Evolutionary conservation across 2,797 vertebrate genomes (phyloP).

Genomic region (Chanos chanos): DNA sequence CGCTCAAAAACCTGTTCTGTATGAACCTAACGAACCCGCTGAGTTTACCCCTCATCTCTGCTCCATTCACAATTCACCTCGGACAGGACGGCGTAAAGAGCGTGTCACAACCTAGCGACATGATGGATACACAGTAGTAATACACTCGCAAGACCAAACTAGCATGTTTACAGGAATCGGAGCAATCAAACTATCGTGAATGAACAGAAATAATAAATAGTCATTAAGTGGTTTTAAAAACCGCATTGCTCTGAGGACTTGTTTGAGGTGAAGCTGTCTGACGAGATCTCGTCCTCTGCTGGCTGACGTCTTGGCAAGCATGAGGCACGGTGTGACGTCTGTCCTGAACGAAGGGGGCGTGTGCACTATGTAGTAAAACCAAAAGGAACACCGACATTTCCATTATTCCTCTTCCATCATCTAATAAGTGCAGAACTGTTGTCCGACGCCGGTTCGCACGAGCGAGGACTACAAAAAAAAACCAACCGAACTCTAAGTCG

Average conservation of each 20-base stretch:
- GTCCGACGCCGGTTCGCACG: background rate
- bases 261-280: conserved; percentile 28
- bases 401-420: conserved; percentile 16
- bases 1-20: background rate
- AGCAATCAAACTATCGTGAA: too few relatives aligned
- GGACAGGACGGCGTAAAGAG: background rate
- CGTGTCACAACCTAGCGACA: too few relatives aligned
- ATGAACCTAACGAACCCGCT: background rate
- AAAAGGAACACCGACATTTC: conserved; percentile 24
- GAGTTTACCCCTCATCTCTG: background rate
- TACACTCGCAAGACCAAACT: background rate
- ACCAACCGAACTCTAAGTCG: too few relatives aligned
- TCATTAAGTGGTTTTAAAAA: too few relatives aligned
- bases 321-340: conserved; percentile 38
- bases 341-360: conserved; percentile 40
- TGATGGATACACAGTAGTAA: too few relatives aligned
- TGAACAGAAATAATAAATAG: too few relatives aligned
- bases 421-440: background rate
- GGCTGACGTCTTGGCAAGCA: conserved; percentile 35
- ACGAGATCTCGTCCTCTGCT: conserved; percentile 32
- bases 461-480: too few relatives aligned
- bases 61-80: conserved; percentile 1
- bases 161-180: background rate
- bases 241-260: too few relatives aligned
- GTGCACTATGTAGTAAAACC: conserved; percentile 42